Conservation (phyloP, 2,888 invertebrate species). For the Ochlodes sylvanus region DNA sequence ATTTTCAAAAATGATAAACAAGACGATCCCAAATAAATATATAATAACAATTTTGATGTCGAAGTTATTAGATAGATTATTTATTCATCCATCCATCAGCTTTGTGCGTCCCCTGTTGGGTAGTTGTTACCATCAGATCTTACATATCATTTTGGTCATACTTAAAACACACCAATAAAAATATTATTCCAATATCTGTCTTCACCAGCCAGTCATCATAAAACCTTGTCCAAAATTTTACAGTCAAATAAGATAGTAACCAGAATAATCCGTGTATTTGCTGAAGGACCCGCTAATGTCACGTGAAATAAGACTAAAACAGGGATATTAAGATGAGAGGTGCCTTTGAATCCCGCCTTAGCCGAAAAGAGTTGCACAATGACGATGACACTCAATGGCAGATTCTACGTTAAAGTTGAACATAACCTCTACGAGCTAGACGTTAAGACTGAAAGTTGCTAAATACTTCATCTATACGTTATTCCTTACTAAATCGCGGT, state of each 20-base stretch:
- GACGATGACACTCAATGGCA: constrained; percentile 59
- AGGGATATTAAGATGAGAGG: constrained; percentile 80
- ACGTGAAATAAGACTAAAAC: constrained; percentile 81
- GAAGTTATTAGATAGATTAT: too few species aligned
- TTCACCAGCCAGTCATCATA: too few species aligned
- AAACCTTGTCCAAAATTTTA: not conserved
- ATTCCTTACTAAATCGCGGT: constrained; percentile 12
- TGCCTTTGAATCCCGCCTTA: constrained; percentile 68
- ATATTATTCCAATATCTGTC: too few species aligned
- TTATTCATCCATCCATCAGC: too few species aligned
- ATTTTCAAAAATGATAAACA: too few species aligned
- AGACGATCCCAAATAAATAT: too few species aligned
- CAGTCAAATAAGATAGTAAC: not conserved
- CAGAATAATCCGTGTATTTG: constrained; percentile 29
- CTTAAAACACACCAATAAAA: too few species aligned
- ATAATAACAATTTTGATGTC: too few species aligned
- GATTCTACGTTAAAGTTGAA: constrained; percentile 13
- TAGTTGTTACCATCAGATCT: too few species aligned
- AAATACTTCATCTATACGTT: constrained; percentile 17
- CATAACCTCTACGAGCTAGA: constrained; percentile 9
- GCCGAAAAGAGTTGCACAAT: constrained; percentile 69
- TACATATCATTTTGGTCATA: too few species aligned
- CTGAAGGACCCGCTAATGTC: constrained; percentile 64
- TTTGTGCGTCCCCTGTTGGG: too few species aligned
- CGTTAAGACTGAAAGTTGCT: constrained; percentile 19